phyloP scores from a whole-genome alignment of 2,888 invertebrate genomes.

The Coelinius sp. region DNA sequence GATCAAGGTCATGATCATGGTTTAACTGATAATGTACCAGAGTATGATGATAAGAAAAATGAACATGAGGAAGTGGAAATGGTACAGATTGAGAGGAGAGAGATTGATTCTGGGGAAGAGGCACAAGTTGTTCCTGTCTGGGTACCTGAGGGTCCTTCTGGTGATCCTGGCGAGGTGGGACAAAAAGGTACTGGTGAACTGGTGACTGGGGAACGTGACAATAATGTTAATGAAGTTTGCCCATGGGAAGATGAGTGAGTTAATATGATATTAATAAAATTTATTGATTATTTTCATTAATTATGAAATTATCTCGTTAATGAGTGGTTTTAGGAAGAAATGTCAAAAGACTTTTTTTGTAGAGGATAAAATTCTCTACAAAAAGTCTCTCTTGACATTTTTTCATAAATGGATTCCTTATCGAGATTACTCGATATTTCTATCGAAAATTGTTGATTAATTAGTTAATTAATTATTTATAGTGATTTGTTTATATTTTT shows the following conservation, averaged over 20 bases:
- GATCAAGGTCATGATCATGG: slow-evolving; percentile 72
- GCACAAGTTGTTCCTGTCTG: slow-evolving; percentile 63
- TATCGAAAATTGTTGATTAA: too few relatives aligned
- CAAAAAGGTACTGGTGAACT: slow-evolving; percentile 47
- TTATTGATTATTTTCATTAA: background rate
- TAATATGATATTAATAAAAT: background rate
- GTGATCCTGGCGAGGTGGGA: slow-evolving; percentile 45
- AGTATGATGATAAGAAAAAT: slow-evolving; percentile 13
- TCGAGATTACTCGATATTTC: too few relatives aligned
- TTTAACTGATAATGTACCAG: slow-evolving; percentile 72
- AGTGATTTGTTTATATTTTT: slow-evolving; percentile 72
- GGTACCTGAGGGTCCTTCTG: slow-evolving; percentile 67
- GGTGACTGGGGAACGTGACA: slow-evolving; percentile 65
- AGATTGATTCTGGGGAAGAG: slow-evolving; percentile 50
- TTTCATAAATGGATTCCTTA: too few relatives aligned
- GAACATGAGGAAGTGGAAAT: slow-evolving; percentile 30
- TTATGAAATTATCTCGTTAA: background rate
- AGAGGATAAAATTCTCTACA: too few relatives aligned
- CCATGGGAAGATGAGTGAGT: slow-evolving; percentile 98
- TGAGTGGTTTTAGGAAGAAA: too few relatives aligned
- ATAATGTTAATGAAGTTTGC: slow-evolving; percentile 87
- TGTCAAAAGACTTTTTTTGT: too few relatives aligned
- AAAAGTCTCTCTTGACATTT: too few relatives aligned
- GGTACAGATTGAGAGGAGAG: slow-evolving; percentile 47
- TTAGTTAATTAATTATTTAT: background rate